Percentiles rank a stretch among this genome's conserved stretches.
Conservation (phyloP, 2,888 invertebrate species). For the Dioctria rufipes region DNA sequence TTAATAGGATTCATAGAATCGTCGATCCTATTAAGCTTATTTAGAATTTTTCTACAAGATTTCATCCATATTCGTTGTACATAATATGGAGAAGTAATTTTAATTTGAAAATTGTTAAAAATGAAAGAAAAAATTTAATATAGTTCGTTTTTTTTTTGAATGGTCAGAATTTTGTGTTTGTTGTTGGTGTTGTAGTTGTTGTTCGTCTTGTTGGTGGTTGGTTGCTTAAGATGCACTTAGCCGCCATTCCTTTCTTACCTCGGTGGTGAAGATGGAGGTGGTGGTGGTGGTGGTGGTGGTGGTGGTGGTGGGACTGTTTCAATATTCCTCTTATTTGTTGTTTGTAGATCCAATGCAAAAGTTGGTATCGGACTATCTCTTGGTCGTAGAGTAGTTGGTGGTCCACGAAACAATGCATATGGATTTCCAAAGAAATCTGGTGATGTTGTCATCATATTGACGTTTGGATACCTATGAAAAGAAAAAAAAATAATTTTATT, state of each 20-base stretch:
- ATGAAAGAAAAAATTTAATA: neutral
- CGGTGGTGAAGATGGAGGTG: slow-evolving; percentile 67
- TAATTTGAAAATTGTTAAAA: neutral
- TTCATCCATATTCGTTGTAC: slow-evolving; percentile 18
- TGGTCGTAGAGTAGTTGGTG: slow-evolving; percentile 68
- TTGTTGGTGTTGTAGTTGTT: neutral
- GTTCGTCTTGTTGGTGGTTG: neutral
- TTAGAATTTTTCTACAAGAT: slow-evolving; percentile 19
- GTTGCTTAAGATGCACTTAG: neutral
- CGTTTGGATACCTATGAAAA: slow-evolving; percentile 61
- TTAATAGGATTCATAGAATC: neutral
- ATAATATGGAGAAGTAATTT: neutral
- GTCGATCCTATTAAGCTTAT: neutral
- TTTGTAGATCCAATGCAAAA: slow-evolving; percentile 69
- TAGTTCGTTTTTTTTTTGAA: neutral
- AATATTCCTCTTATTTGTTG: slow-evolving; percentile 68
- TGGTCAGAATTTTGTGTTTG: neutral
- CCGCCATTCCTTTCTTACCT: slow-evolving; percentile 65
- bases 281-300: slow-evolving; percentile 67
- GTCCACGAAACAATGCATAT: slow-evolving; percentile 69
- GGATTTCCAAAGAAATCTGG: slow-evolving; percentile 71
- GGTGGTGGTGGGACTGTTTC: slow-evolving; percentile 67
- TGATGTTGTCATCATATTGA: slow-evolving; percentile 69
- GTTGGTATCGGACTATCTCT: slow-evolving; percentile 67
- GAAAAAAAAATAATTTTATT: neutral